A percentile compares a stretch with the other conserved stretches of the same genome.
Conservation (phyloP, 2,113 vertebrate genomes). For the Octodon degus region DNA sequence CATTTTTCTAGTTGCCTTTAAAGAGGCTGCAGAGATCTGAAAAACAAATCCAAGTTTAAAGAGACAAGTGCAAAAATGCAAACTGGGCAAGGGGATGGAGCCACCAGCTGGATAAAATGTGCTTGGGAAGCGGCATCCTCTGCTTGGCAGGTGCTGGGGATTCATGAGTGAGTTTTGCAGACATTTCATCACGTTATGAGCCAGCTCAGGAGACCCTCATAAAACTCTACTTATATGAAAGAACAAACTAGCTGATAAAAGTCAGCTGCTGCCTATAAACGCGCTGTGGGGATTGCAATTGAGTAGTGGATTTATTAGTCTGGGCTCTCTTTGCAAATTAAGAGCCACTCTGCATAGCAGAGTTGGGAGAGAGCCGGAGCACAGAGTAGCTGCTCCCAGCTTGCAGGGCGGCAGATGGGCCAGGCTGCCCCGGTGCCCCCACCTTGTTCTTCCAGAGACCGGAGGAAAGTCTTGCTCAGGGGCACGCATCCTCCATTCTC, state of each 20-base stretch:
- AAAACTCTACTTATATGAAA: conserved; percentile 74
- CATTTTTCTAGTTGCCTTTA: conserved; percentile 76
- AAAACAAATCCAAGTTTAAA: conserved; percentile 82
- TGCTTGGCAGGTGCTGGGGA: conserved; percentile 71
- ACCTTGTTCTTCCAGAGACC: neutral
- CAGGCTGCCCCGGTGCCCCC: rapidly evolving
- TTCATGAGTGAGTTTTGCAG: conserved; percentile 75
- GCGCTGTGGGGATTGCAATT: conserved; percentile 51
- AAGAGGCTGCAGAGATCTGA: conserved; percentile 75
- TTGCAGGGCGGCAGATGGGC: neutral
- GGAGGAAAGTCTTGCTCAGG: neutral
- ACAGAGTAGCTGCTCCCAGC: conserved; percentile 74
- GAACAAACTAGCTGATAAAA: conserved; percentile 78
- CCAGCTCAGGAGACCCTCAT: conserved; percentile 81
- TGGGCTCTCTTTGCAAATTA: conserved; percentile 69
- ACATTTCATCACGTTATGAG: conserved; percentile 68
- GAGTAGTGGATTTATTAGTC: conserved; percentile 78
- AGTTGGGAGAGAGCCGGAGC: conserved; percentile 55
- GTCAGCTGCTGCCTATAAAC: conserved; percentile 83
- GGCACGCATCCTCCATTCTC: neutral
- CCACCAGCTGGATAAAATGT: conserved; percentile 81
- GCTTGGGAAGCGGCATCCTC: conserved; percentile 60
- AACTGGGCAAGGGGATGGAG: conserved; percentile 78
- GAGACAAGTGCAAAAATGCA: conserved; percentile 83
- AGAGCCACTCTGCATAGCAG: conserved; percentile 59